Conservation (phyloP, 2,888 invertebrate species). For the Polyommatus icarus region DNA sequence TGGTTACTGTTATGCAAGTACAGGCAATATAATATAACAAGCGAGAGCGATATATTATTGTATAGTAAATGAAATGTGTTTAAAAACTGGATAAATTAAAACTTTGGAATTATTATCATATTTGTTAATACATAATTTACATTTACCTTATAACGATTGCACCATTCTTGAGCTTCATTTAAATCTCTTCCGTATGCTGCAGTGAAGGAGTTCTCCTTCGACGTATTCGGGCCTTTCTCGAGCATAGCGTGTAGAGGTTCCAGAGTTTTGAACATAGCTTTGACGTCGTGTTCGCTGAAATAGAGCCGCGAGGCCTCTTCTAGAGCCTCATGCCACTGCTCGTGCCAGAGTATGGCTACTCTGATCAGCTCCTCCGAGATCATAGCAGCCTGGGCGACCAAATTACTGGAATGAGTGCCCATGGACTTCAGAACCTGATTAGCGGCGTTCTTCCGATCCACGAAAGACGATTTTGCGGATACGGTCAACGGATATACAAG, state of each 20-base stretch:
- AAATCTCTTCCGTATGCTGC: conserved; percentile 98
- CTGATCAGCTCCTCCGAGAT: conserved; percentile 98
- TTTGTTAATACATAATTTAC: not conserved
- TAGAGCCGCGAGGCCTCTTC: conserved; percentile 96
- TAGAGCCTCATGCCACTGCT: conserved; percentile 99
- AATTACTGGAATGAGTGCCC: conserved; percentile 94
- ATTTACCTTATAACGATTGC: conserved; percentile 89
- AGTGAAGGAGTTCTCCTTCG: conserved; percentile 98
- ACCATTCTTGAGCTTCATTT: conserved; percentile 97
- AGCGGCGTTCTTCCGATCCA: conserved; percentile 92
- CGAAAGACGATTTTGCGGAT: conserved; percentile 95
- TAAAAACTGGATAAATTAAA: too few relatives aligned
- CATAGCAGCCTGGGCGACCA: conserved; percentile 98
- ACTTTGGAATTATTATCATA: not conserved
- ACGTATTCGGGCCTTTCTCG: conserved; percentile 95
- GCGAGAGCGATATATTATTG: too few relatives aligned
- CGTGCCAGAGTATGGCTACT: conserved; percentile 99
- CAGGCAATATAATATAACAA: too few relatives aligned
- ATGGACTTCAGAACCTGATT: conserved; percentile 96
- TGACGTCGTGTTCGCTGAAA: conserved; percentile 97
- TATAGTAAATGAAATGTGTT: too few relatives aligned
- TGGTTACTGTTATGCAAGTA: too few relatives aligned
- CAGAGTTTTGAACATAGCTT: conserved; percentile 97
- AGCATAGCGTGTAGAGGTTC: conserved; percentile 97
- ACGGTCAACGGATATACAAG: conserved; percentile 98